Evolutionary conservation across 2,113 vertebrate species (phyloP).

Genomic region (Vanacampus margaritifer): DNA sequence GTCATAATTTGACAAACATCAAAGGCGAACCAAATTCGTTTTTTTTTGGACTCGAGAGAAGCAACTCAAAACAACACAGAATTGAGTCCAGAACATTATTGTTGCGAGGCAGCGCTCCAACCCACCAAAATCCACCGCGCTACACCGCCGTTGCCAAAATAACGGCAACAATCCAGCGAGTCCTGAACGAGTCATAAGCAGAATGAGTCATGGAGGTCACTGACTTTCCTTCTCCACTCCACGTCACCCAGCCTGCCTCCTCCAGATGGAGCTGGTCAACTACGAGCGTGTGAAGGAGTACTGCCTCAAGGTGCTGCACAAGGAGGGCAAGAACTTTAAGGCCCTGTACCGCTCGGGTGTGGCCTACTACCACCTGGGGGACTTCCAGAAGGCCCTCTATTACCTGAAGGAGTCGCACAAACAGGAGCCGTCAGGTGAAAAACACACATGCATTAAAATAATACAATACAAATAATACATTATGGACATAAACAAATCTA

Average conservation of each 20-base stretch:
- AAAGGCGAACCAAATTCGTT: too few relatives aligned
- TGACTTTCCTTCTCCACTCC: neutral
- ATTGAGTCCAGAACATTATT: too few relatives aligned
- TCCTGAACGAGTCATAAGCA: neutral
- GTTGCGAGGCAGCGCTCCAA: too few relatives aligned
- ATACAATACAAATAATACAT: too few relatives aligned
- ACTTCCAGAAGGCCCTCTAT: conserved; percentile 94
- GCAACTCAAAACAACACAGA: too few relatives aligned
- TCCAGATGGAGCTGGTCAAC: conserved; percentile 98
- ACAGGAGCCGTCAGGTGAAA: conserved; percentile 89
- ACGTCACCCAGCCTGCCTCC: conserved; percentile 84
- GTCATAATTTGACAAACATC: too few relatives aligned
- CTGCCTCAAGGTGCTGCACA: conserved; percentile 95
- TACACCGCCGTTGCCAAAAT: too few relatives aligned
- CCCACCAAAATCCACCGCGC: too few relatives aligned
- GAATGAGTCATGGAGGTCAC: neutral
- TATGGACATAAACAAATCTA: too few relatives aligned
- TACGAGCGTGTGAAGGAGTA: conserved; percentile 98
- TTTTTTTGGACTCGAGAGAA: too few relatives aligned
- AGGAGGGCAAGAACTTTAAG: conserved; percentile 97
- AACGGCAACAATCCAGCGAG: neutral
- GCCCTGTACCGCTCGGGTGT: conserved; percentile 95
- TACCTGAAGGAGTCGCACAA: conserved; percentile 96
- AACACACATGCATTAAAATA: neutral
- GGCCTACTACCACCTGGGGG: conserved; percentile 96